Evolutionary conservation across 92 coral and sea anemone species (phyloP).

Genomic region (Porites evermanni): DNA sequence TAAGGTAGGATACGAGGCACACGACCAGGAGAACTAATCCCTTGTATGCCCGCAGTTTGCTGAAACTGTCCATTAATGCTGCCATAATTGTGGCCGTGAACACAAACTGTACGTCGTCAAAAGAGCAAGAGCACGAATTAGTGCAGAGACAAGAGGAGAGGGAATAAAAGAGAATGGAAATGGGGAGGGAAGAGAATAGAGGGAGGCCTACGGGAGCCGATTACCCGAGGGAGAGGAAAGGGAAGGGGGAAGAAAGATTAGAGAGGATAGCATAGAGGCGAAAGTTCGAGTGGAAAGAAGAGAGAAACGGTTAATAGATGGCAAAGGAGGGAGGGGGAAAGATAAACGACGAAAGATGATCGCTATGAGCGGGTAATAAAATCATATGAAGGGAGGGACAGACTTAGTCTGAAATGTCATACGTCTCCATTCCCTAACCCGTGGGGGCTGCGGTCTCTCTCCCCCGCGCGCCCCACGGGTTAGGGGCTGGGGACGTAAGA

Average conservation of each 20-base stretch:
- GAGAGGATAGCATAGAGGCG: background rate
- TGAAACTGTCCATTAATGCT: constrained; percentile 69
- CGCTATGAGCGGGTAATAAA: background rate
- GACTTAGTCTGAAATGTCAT: background rate
- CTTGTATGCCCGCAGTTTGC: constrained; percentile 53
- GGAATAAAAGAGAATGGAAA: too few relatives aligned
- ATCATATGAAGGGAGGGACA: background rate
- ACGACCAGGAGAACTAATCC: constrained; percentile 48
- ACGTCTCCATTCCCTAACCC: too few relatives aligned
- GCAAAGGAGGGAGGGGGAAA: background rate
- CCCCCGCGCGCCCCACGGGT: too few relatives aligned
- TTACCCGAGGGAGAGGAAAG: background rate
- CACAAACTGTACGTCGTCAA: constrained; percentile 63
- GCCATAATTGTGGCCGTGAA: constrained; percentile 80
- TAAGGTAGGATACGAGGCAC: constrained; percentile 58
- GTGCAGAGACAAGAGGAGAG: background rate
- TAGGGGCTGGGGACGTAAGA: too few relatives aligned
- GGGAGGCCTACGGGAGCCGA: background rate
- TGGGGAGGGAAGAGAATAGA: background rate
- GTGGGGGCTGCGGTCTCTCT: too few relatives aligned
- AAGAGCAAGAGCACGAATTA: too few relatives aligned
- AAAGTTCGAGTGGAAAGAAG: background rate
- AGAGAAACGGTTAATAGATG: background rate
- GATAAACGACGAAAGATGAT: background rate
- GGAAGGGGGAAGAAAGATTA: background rate